phyloP scores from a whole-genome alignment of 2,888 invertebrate species.

The Neoscelio sp. region DNA sequence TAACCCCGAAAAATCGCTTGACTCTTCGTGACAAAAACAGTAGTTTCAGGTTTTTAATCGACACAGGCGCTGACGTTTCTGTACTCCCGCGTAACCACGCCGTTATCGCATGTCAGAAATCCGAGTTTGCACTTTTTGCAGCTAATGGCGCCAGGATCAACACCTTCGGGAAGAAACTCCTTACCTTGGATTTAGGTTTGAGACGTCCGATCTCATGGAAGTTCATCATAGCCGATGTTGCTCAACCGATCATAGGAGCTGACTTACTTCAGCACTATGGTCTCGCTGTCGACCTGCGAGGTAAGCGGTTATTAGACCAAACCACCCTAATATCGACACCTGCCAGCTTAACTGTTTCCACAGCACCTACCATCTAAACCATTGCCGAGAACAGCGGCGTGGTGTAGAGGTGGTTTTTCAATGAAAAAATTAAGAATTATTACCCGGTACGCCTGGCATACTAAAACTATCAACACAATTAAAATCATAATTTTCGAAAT shows the following conservation, averaged over 20 bases:
- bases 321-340: background rate
- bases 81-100: background rate
- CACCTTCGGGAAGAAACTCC: conserved; percentile 72
- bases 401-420: too few species aligned
- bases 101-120: too few species aligned
- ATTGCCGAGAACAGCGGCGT: too few species aligned
- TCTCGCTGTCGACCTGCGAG: conserved; percentile 72
- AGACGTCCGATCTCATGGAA: conserved; percentile 73
- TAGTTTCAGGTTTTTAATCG: conserved; percentile 50
- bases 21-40: conserved; percentile 7
- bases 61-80: conserved; percentile 53
- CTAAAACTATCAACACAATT: too few species aligned
- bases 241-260: conserved; percentile 76
- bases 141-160: conserved; percentile 75
- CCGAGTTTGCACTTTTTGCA: conserved; percentile 70
- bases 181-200: conserved; percentile 72
- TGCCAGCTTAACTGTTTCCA: background rate
- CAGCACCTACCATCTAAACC: background rate
- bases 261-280: conserved; percentile 67
- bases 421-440: too few species aligned
- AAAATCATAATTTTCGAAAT: too few species aligned
- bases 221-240: conserved; percentile 75
- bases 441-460: too few species aligned
- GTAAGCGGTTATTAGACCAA: conserved; percentile 35
- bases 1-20: background rate